Percentiles rank a stretch among this genome's conserved stretches.
Evolutionary conservation across 2,113 vertebrate species (phyloP).

Genomic region (Tiliqua scincoides): DNA sequence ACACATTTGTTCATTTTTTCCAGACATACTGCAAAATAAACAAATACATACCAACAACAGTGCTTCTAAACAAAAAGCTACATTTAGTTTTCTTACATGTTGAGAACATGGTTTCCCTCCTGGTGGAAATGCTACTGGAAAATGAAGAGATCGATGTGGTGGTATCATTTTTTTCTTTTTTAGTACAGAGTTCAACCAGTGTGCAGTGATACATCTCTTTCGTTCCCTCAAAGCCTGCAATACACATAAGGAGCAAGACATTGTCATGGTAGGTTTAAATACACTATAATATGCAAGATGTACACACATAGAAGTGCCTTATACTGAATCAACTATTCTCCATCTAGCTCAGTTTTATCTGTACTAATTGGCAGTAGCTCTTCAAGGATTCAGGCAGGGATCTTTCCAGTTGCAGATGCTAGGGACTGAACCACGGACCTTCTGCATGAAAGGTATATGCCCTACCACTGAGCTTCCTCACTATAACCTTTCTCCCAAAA

Average conservation of each 20-base stretch:
- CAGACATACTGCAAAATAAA: not conserved
- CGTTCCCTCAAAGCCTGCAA: constrained; percentile 89
- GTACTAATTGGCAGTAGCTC: too few relatives aligned
- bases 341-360: too few relatives aligned
- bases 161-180: constrained; percentile 94
- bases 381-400: too few relatives aligned
- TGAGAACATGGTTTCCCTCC: constrained; percentile 96
- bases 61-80: not conserved
- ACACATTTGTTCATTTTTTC: not conserved
- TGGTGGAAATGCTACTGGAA: constrained; percentile 94
- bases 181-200: constrained; percentile 93
- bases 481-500: not conserved
- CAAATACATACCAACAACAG: not conserved
- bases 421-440: too few relatives aligned
- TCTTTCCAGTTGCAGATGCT: too few relatives aligned
- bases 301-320: too few relatives aligned
- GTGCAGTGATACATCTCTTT: constrained; percentile 93
- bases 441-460: too few relatives aligned
- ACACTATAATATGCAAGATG: not conserved
- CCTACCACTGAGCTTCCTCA: too few relatives aligned
- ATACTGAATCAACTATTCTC: too few relatives aligned
- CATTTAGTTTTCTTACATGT: constrained; percentile 80
- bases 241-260: not conserved
- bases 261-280: not conserved
- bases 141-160: constrained; percentile 90